Evolutionary conservation across 2,113 vertebrate species (phyloP).

Genomic region (Vombatus ursinus): DNA sequence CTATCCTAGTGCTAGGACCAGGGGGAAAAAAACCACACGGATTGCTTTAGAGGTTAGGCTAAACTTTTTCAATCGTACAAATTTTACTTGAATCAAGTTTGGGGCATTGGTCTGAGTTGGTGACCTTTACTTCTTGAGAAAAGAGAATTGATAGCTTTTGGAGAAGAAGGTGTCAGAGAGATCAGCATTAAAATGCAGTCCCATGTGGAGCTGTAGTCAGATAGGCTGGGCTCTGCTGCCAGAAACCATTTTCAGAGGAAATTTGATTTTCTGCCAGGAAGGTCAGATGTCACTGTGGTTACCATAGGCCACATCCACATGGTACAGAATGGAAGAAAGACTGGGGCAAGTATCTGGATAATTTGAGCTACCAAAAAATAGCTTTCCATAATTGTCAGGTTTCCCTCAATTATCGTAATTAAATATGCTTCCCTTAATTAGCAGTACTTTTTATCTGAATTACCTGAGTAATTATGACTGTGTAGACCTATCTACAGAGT

Average conservation of each 20-base stretch:
- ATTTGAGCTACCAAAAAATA: not conserved
- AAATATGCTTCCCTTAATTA: not conserved
- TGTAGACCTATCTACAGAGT: not conserved
- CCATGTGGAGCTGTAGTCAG: not conserved
- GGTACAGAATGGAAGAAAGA: not conserved
- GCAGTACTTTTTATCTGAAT: not conserved
- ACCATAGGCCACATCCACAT: not conserved
- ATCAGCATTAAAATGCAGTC: not conserved
- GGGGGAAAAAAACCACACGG: not conserved
- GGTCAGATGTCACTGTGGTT: not conserved
- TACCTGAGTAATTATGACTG: conserved; percentile 1
- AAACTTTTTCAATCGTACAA: not conserved
- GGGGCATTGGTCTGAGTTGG: not conserved
- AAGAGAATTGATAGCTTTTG: not conserved
- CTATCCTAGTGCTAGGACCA: not conserved
- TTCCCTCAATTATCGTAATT: not conserved
- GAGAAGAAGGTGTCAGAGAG: not conserved
- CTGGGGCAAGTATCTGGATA: not conserved
- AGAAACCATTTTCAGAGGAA: not conserved
- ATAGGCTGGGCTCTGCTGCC: not conserved
- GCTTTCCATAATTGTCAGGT: not conserved
- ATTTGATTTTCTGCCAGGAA: not conserved
- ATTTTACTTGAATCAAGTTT: not conserved
- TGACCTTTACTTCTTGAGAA: not conserved
- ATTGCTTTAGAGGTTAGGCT: not conserved